Conservation (phyloP, 2,113 vertebrate species). For the Panthera tigris region DNA sequence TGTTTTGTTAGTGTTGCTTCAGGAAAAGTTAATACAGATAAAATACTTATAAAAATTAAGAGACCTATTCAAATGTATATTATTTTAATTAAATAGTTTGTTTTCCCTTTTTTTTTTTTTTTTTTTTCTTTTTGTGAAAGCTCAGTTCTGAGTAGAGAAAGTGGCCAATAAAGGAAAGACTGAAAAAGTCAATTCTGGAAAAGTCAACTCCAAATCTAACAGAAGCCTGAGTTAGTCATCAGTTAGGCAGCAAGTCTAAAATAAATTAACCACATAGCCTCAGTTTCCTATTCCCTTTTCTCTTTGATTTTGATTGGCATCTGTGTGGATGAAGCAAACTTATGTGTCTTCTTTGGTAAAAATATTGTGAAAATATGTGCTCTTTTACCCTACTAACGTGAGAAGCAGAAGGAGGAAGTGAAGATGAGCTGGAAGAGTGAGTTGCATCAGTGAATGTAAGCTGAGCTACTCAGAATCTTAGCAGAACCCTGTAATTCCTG, state of each 20-base stretch:
- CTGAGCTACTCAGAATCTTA: background rate
- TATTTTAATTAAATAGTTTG: background rate
- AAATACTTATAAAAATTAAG: background rate
- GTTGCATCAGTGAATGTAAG: background rate
- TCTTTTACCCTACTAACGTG: background rate
- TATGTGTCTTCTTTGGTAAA: background rate
- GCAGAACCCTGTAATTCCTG: background rate
- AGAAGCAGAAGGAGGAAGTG: background rate
- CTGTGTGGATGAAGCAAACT: background rate
- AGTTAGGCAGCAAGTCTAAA: background rate
- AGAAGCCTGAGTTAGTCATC: background rate
- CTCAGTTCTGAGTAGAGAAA: background rate
- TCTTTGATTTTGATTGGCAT: background rate
- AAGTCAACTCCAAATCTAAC: background rate
- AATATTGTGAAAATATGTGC: background rate
- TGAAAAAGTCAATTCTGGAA: background rate
- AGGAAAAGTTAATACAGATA: background rate
- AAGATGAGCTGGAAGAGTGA: background rate
- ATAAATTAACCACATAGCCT: background rate
- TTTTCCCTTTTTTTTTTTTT: constrained; percentile 11
- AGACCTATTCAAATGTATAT: background rate
- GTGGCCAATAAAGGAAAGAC: background rate
- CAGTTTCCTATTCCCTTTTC: background rate
- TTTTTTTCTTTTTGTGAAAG: background rate
- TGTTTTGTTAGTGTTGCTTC: background rate